Percentiles rank a stretch among this genome's conserved stretches.
phyloP scores from a whole-genome alignment of 2,888 invertebrate genomes.

The Microctonus brassicae region DNA sequence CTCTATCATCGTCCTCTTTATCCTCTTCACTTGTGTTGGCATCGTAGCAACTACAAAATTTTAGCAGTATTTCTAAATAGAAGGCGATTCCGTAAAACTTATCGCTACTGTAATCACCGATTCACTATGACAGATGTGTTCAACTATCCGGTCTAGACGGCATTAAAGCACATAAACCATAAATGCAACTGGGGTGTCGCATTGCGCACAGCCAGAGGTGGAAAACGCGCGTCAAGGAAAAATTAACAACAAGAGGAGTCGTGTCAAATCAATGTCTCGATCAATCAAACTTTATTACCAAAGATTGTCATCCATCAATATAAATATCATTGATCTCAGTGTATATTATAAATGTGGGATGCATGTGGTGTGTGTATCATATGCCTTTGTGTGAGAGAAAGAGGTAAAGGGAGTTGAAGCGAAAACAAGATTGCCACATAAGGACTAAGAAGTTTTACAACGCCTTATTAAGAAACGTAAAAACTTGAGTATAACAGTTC shows the following conservation, averaged over 20 bases:
- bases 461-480: conserved; percentile 35
- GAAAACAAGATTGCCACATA: conserved; percentile 15
- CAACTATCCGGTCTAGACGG: conserved; percentile 63
- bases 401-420: not conserved
- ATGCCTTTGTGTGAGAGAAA: not conserved
- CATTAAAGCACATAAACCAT: conserved; percentile 53
- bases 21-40: conserved; percentile 28
- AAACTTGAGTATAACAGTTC: conserved; percentile 25
- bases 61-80: conserved; percentile 55
- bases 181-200: conserved; percentile 42
- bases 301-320: no score
- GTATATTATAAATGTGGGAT: not conserved
- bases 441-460: conserved; percentile 26
- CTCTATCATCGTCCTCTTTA: not conserved
- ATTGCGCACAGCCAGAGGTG: not conserved
- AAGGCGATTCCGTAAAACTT: conserved; percentile 52
- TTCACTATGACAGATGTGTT: conserved; percentile 59
- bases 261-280: conserved; percentile 1
- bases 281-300: not conserved
- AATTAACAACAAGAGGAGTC: not conserved
- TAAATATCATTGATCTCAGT: not conserved
- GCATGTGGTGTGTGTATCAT: not conserved
- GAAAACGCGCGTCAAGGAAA: not conserved
- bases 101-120: conserved; percentile 60
- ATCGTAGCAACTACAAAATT: conserved; percentile 25